Percentiles rank a stretch among this genome's conserved stretches.
Conservation (phyloP, 2,888 invertebrate genomes). For the Chrysomela aeneicollis region DNA sequence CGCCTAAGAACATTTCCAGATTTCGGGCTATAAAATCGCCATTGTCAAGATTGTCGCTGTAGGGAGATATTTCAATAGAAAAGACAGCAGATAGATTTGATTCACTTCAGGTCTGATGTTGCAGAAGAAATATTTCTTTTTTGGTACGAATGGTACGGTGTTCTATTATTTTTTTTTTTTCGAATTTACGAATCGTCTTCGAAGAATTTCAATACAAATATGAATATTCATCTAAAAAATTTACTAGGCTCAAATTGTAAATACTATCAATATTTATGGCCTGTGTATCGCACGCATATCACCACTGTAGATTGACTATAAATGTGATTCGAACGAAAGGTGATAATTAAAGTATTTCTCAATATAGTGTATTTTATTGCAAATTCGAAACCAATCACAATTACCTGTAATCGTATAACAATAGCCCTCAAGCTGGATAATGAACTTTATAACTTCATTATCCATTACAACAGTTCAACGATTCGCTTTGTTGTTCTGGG, state of each 20-base stretch:
- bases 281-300: no score
- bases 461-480: conserved; percentile 5
- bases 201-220: no score
- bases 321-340: not conserved
- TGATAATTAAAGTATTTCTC: not conserved
- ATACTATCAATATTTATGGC: no score
- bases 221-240: no score
- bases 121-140: no score
- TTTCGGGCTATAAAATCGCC: not conserved
- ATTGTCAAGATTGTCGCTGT: not conserved
- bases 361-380: not conserved
- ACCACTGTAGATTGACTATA: no score
- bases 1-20: not conserved
- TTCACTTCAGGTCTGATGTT: no score
- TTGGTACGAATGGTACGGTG: no score
- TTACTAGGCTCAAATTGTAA: no score
- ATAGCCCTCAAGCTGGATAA: conserved; percentile 6
- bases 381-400: conserved; percentile 3
- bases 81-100: not conserved
- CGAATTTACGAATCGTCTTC: no score
- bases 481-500: conserved; percentile 13
- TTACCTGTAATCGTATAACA: not conserved
- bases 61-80: not conserved
- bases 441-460: conserved; percentile 17
- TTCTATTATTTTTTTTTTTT: no score